Conservation (phyloP, 1,140 invertebrate species). For the Epicauta chinensis region DNA sequence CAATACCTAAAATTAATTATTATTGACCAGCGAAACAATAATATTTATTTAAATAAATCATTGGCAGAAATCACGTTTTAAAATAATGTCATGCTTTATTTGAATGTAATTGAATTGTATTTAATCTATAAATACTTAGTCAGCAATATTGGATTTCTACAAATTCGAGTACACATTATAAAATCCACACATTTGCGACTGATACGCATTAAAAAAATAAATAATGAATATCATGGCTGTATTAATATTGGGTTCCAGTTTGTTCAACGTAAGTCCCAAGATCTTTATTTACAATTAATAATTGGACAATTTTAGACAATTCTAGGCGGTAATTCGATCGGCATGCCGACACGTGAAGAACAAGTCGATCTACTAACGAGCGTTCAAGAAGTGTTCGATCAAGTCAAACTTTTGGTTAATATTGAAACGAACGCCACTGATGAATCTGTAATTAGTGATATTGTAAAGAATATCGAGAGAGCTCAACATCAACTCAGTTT, state of each 20-base stretch:
- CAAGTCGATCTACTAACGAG: slow-evolving; percentile 29
- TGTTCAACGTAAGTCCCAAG: slow-evolving; percentile 13
- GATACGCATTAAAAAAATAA: not conserved
- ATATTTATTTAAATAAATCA: not conserved
- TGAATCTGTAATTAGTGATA: slow-evolving; percentile 21
- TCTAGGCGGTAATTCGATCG: not conserved
- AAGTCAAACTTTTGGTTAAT: slow-evolving; percentile 20
- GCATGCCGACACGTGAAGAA: slow-evolving; percentile 29
- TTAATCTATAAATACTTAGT: slow-evolving; percentile 4
- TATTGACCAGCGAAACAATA: not conserved
- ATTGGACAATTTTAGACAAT: slow-evolving; percentile 2
- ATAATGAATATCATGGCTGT: slow-evolving; percentile 5
- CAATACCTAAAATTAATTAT: slow-evolving; percentile 57
- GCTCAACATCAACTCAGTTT: slow-evolving; percentile 15
- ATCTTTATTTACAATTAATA: not conserved
- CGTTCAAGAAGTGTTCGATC: slow-evolving; percentile 31
- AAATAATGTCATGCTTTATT: too few relatives aligned
- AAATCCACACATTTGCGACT: too few relatives aligned
- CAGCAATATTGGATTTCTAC: not conserved
- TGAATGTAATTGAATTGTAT: too few relatives aligned
- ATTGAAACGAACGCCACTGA: slow-evolving; percentile 23
- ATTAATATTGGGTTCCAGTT: slow-evolving; percentile 1
- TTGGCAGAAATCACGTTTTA: too few relatives aligned
- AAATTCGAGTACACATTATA: too few relatives aligned
- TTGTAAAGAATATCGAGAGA: slow-evolving; percentile 21